Conservation (phyloP, 2,888 invertebrate genomes). For the Eupithecia abbreviata region DNA sequence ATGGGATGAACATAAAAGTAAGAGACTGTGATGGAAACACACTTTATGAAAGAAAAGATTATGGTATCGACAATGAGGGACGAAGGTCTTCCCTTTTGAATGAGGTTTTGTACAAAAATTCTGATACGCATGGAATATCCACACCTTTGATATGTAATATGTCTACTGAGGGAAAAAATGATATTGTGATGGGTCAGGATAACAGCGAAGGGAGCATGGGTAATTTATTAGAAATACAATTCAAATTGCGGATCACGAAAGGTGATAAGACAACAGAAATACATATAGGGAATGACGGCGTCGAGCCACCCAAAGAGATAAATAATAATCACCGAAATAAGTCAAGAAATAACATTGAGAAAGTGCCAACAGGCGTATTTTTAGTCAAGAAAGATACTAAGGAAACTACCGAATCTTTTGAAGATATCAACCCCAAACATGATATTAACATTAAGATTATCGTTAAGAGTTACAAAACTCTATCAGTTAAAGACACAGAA, state of each 20-base stretch:
- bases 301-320: conserved; percentile 8
- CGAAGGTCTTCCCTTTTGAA: conserved; percentile 44
- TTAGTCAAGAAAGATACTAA: conserved; percentile 51
- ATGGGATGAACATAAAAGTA: conserved; percentile 59
- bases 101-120: conserved; percentile 57
- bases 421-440: conserved; percentile 55
- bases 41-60: conserved; percentile 65
- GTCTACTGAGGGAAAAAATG: not conserved
- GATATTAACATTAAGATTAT: conserved; percentile 68
- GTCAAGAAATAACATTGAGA: conserved; percentile 24
- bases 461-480: conserved; percentile 62
- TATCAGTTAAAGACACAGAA: conserved; percentile 42
- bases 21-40: conserved; percentile 65
- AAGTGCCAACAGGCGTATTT: conserved; percentile 55
- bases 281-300: conserved; percentile 54
- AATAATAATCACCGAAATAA: not conserved
- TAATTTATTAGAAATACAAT: conserved; percentile 69
- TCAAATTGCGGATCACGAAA: conserved; percentile 64
- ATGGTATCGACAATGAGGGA: conserved; percentile 43
- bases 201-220: conserved; percentile 56
- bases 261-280: conserved; percentile 62
- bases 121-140: conserved; percentile 55
- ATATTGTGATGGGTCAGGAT: conserved; percentile 32
- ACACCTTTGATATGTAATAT: conserved; percentile 44
- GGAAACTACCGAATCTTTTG: conserved; percentile 39